Base-by-base conservation (phyloP, 2,113 vertebrate genomes). In the Pelobates fuscus region DNA sequence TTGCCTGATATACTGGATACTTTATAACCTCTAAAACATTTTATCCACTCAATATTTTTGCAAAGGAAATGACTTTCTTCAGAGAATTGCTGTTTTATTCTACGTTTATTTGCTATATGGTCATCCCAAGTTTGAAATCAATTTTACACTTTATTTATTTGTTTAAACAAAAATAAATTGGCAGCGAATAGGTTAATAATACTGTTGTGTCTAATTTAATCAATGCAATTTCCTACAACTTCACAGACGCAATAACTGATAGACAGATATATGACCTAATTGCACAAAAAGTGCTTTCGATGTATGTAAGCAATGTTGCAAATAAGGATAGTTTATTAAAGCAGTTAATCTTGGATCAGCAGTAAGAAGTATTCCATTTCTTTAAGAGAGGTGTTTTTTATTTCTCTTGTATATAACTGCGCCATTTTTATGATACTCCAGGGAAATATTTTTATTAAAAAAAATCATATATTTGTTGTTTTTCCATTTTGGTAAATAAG, bases 221-320 rank as follows among this genome's bases (percentile, higher is more conserved):
- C 32, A 37, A 84, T 89, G 83, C 87, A 88, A 91, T 84, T 80
- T 80, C 82, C 17, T 49, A 17, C 44, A 49, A 78, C 77, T 77
- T 10, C 10, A 10, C 32, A 10, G 10, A 37, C 32, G 10, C 10
- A 6, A 37, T 37, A 62, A 30, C 27, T 63, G 70, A 64, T 63
- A 70, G 54, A 72, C 44, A 52, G 32, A 37, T 25, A 32, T 63
- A 54, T 71, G 43, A 63, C 70, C 27, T 72, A 29, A 72, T 30
- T 71, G n/a, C 25, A 8, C 25, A 8, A 26, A 30, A 20, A 17
- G 29, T 66, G 24, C 2, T 49, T 46, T 52, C 15, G 25, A 23
- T 12, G 24, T 67, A 30, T 60, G 26, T 32, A 75, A 65, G 37
- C 64, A 67, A 17, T 67, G 41, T 76, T 76, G 65, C 64, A 49